A percentile compares a stretch with the other conserved stretches of the same genome.
Conservation (phyloP, 2,797 vertebrate genomes). For the Ibycter americanus region DNA sequence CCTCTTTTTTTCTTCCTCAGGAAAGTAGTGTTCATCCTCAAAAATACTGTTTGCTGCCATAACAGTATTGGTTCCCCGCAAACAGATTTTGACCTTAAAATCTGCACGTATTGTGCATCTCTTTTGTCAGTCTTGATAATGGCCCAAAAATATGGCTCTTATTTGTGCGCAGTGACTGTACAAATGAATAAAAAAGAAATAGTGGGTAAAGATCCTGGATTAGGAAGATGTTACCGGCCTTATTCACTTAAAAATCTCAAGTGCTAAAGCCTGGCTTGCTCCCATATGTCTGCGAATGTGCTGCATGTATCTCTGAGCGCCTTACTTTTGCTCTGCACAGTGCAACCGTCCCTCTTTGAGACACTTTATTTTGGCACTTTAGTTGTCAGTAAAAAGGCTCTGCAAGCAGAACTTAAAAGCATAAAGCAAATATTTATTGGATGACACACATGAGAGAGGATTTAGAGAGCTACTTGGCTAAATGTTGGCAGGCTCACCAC, state of each 20-base stretch:
- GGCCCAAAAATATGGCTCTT: not conserved
- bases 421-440: not conserved
- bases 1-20: slow-evolving; percentile 7
- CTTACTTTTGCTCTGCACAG: not conserved
- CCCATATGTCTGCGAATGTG: not conserved
- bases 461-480: not conserved
- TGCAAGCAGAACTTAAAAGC: not conserved
- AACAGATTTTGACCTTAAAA: not conserved
- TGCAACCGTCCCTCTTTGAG: not conserved
- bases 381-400: not conserved
- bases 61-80: not conserved
- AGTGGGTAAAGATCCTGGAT: not conserved
- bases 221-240: not conserved
- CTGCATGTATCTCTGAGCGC: not conserved
- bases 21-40: not conserved
- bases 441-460: not conserved
- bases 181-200: not conserved
- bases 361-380: not conserved
- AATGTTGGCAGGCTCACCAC: not conserved
- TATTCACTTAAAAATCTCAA: not conserved
- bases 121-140: not conserved
- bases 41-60: not conserved
- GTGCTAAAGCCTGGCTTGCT: not conserved
- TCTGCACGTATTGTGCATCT: not conserved
- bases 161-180: not conserved